phyloP scores from a whole-genome alignment of 2,113 vertebrate species.

The Pedionomus torquatus region DNA sequence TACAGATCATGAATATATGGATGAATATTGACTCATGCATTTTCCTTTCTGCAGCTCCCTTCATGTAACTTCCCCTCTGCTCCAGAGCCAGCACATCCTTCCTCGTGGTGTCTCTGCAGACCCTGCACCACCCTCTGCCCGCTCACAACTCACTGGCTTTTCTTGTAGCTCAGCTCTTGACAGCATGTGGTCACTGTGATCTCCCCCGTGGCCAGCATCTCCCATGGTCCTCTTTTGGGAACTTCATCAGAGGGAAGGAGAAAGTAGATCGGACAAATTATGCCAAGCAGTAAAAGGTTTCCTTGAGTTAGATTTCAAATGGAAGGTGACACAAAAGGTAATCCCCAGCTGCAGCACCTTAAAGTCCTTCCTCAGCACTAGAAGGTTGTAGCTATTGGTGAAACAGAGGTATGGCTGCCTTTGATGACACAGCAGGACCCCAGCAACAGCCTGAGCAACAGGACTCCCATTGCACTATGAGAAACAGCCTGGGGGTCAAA shows the following conservation, averaged over 20 bases:
- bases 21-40: slow-evolving; percentile 40
- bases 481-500: neutral
- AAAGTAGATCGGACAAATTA: neutral
- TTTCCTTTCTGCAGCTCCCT: neutral
- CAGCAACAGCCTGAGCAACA: neutral
- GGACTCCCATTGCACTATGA: neutral
- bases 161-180: neutral
- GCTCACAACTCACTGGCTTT: neutral
- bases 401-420: neutral
- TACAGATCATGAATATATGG: slow-evolving; percentile 63
- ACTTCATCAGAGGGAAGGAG: neutral
- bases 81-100: neutral
- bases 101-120: neutral
- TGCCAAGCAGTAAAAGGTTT: neutral
- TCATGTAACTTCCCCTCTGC: neutral
- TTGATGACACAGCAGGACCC: neutral
- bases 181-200: neutral
- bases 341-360: neutral
- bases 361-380: neutral
- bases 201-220: neutral
- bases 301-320: neutral
- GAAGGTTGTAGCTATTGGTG: neutral
- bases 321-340: neutral
- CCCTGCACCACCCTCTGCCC: neutral
- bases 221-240: neutral